phyloP scores from a whole-genome alignment of 2,888 invertebrate species.

The Empis stercorea region DNA sequence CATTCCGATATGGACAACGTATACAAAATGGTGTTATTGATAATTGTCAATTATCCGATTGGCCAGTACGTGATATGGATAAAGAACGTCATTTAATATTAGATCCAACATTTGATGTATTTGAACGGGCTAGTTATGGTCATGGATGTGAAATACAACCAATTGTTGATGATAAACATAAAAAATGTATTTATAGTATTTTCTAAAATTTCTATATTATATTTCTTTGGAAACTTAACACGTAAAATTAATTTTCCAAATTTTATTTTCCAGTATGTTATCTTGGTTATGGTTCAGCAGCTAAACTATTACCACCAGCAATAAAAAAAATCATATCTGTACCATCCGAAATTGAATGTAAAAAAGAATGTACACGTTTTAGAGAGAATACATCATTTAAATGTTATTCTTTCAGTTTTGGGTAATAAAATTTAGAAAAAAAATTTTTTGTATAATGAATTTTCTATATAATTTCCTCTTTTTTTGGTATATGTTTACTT shows the following conservation, averaged over 20 bases:
- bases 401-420: conserved; percentile 66
- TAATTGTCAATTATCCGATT: conserved; percentile 68
- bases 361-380: conserved; percentile 48
- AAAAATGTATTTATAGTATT: conserved; percentile 28
- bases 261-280: no score
- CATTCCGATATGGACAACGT: conserved; percentile 58
- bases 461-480: no score
- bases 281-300: conserved; percentile 60
- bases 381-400: conserved; percentile 45
- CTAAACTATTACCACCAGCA: conserved; percentile 51
- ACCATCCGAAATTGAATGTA: conserved; percentile 53
- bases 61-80: conserved; percentile 52
- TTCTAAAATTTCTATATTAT: no score
- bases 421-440: no score
- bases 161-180: conserved; percentile 35
- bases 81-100: conserved; percentile 43
- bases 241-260: no score
- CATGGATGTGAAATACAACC: conserved; percentile 66
- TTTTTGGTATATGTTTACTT: neutral
- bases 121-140: conserved; percentile 68
- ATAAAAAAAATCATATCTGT: conserved; percentile 52
- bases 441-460: no score
- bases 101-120: conserved; percentile 58
- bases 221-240: no score
- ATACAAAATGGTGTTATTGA: conserved; percentile 50